Evolutionary conservation across 2,888 invertebrate species (phyloP).

Genomic region (Pristionchus entomophagus): DNA sequence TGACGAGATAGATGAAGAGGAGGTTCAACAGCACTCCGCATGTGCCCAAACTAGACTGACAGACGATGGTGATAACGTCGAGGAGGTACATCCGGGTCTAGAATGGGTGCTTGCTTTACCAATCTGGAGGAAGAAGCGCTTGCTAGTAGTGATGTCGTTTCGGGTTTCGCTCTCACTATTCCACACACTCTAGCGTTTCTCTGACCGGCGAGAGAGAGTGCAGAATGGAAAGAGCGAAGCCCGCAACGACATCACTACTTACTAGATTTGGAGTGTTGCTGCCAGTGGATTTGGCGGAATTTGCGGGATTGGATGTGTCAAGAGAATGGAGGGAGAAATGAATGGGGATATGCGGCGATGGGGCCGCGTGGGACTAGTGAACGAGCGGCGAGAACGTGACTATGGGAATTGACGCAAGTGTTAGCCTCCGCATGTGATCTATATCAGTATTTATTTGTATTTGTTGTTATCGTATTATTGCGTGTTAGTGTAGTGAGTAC

Average conservation of each 20-base stretch:
- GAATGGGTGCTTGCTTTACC: too few species aligned
- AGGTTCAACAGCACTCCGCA: neutral
- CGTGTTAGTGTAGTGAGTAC: neutral
- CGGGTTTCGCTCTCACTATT: too few species aligned
- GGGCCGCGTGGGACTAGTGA: neutral
- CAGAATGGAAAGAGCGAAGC: too few species aligned
- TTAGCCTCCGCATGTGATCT: neutral
- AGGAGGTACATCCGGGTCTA: conserved; percentile 22
- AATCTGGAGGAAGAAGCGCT: too few species aligned
- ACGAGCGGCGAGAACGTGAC: neutral
- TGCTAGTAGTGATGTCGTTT: too few species aligned
- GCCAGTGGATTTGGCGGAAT: too few species aligned
- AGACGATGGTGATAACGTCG: conserved; percentile 6
- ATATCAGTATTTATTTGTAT: neutral
- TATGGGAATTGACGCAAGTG: neutral
- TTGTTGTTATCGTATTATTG: neutral
- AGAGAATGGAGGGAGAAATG: neutral
- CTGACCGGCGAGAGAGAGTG: too few species aligned
- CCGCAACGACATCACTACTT: too few species aligned
- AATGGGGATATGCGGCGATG: neutral
- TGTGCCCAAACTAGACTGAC: neutral
- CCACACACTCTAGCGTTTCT: too few species aligned
- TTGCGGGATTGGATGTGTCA: neutral
- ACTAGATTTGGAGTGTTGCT: too few species aligned
- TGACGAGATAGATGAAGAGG: conserved; percentile 15